Conservation (phyloP, 37 sponge, comb jelly and placozoan genomes). For the Axinella damicornis region DNA sequence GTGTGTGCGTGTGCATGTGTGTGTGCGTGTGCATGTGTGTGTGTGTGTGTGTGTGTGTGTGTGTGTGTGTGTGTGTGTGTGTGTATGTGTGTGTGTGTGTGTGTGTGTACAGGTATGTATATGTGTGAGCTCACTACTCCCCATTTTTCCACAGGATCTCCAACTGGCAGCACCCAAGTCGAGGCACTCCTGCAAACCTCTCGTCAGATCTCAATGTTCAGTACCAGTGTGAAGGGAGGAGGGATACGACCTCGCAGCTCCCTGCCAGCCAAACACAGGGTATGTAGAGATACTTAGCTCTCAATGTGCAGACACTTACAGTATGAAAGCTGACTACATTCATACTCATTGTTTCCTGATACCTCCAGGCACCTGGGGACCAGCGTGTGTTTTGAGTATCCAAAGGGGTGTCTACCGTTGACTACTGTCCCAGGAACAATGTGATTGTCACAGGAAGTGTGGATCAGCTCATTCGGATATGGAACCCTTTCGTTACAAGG, state of each 20-base stretch:
- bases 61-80: no score
- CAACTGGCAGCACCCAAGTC: conserved; percentile 75
- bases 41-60: no score
- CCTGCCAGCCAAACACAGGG: conserved; percentile 25
- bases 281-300: no score
- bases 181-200: conserved; percentile 50
- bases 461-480: conserved; percentile 82
- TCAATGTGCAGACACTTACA: no score
- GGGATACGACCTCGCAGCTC: neutral
- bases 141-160: conserved; percentile 42
- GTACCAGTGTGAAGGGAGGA: neutral
- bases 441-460: conserved; percentile 89
- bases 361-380: conserved; percentile 43
- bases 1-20: no score
- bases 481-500: conserved; percentile 92
- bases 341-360: neutral
- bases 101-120: no score
- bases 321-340: no score
- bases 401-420: conserved; percentile 87
- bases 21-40: no score
- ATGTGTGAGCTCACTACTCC: no score
- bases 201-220: no score
- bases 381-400: conserved; percentile 86
- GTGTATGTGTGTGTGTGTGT: no score
- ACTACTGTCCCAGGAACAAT: conserved; percentile 81